Evolutionary conservation across 1,140 invertebrate species (phyloP).

Genomic region (Lasioglossum albipes): DNA sequence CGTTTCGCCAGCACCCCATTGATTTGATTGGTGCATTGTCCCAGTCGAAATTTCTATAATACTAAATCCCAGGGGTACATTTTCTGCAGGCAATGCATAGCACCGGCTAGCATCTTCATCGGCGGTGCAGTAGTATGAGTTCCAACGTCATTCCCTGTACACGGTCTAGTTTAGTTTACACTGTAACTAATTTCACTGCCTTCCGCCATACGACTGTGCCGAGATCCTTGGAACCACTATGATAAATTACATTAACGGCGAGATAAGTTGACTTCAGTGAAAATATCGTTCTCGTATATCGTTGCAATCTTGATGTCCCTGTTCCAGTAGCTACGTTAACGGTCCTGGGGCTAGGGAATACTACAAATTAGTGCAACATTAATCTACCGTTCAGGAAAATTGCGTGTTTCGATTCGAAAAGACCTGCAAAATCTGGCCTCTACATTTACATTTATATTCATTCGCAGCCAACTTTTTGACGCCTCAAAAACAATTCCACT

Average conservation of each 20-base stretch:
- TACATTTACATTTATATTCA: no score
- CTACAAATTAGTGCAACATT: neutral
- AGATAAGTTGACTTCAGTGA: neutral
- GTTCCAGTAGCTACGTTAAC: neutral
- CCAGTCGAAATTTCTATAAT: neutral
- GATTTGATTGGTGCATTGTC: neutral
- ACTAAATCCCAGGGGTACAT: neutral
- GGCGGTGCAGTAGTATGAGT: neutral
- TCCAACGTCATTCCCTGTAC: neutral
- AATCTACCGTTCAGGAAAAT: neutral
- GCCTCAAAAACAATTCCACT: no score
- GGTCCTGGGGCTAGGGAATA: neutral
- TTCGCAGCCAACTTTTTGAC: no score
- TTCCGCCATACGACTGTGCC: neutral
- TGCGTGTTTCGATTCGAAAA: neutral
- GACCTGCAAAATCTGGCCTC: neutral
- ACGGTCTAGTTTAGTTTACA: neutral
- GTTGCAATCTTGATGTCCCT: slow-evolving; percentile 2
- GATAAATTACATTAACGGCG: slow-evolving; percentile 1
- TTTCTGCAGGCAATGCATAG: neutral
- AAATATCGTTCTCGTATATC: slow-evolving; percentile 1
- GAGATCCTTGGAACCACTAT: neutral
- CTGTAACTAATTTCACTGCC: neutral
- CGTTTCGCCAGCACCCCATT: neutral
- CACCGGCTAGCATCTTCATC: neutral